phyloP scores from a whole-genome alignment of 2,797 vertebrate species.

The Anguilla pacifica region DNA sequence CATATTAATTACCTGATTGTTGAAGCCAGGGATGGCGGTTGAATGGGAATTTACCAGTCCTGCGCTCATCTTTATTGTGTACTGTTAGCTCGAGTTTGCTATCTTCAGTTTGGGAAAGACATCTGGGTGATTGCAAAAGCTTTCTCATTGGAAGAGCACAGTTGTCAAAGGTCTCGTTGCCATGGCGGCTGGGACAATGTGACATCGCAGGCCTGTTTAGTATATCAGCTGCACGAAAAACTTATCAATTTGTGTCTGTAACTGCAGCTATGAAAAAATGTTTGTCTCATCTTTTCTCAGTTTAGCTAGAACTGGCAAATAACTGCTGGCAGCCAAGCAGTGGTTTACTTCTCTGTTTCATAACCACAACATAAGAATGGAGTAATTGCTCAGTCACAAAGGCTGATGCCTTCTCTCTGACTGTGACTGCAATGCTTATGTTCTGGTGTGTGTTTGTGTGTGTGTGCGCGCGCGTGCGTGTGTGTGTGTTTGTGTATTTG shows the following conservation, averaged over 20 bases:
- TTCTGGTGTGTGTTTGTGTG: not conserved
- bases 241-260: no score
- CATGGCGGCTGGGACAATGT: not conserved
- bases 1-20: not conserved
- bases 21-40: no score
- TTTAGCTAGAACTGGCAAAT: not conserved
- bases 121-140: not conserved
- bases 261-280: not conserved
- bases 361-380: conserved; percentile 4
- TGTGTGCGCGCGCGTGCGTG: not conserved
- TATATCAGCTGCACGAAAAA: no score
- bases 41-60: not conserved
- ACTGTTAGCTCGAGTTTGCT: not conserved
- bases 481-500: not conserved
- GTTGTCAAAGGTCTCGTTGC: conserved; percentile 9
- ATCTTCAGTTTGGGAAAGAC: not conserved
- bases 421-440: no score
- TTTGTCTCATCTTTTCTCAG: not conserved
- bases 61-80: not conserved
- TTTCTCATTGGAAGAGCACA: not conserved
- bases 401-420: conserved; percentile 2
- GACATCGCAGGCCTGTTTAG: not conserved
- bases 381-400: not conserved
- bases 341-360: conserved; percentile 21
- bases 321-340: not conserved